Percentiles rank a stretch among this genome's conserved stretches.
Evolutionary conservation across 2,888 invertebrate species (phyloP).

Genomic region (Hemistola chrysoprasaria): DNA sequence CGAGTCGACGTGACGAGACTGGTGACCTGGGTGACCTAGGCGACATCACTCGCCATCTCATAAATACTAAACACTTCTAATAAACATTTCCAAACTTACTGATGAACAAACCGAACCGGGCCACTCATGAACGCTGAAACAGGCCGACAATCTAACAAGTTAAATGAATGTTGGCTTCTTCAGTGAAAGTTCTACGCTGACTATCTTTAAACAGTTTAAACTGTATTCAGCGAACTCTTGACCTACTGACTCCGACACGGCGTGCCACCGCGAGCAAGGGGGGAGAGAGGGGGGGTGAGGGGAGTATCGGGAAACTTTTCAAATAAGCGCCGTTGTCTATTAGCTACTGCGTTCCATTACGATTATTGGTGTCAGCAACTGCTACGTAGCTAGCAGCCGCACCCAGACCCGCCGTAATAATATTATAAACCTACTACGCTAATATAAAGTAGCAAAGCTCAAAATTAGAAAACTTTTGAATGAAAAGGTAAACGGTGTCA

Average conservation of each 20-base stretch:
- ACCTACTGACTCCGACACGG: conserved; percentile 16
- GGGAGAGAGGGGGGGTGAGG: not conserved
- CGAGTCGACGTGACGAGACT: too few species aligned
- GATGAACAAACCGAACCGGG: not conserved
- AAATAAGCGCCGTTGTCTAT: conserved; percentile 53
- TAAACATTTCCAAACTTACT: too few species aligned
- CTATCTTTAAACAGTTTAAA: conserved; percentile 21
- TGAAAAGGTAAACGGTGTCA: conserved; percentile 32
- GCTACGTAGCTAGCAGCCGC: conserved; percentile 6
- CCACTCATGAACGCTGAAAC: too few species aligned
- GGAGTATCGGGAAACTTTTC: conserved; percentile 47
- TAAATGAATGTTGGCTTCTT: not conserved
- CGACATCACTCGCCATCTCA: too few species aligned
- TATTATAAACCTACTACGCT: conserved; percentile 18
- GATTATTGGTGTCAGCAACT: conserved; percentile 15
- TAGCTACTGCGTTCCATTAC: conserved; percentile 37
- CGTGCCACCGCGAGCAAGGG: not conserved
- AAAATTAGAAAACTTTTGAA: conserved; percentile 28
- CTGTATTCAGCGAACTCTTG: conserved; percentile 20
- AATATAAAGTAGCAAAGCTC: conserved; percentile 26
- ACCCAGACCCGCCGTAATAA: conserved; percentile 1
- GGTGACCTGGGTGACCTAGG: too few species aligned
- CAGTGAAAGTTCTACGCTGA: conserved; percentile 15
- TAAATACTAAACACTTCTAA: too few species aligned
- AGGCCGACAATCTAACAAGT: conserved; percentile 4